Evolutionary conservation across 2,797 vertebrate species (phyloP), one percentile per base, ranked within the genome.

Genomic region (Alca torda): DNA sequence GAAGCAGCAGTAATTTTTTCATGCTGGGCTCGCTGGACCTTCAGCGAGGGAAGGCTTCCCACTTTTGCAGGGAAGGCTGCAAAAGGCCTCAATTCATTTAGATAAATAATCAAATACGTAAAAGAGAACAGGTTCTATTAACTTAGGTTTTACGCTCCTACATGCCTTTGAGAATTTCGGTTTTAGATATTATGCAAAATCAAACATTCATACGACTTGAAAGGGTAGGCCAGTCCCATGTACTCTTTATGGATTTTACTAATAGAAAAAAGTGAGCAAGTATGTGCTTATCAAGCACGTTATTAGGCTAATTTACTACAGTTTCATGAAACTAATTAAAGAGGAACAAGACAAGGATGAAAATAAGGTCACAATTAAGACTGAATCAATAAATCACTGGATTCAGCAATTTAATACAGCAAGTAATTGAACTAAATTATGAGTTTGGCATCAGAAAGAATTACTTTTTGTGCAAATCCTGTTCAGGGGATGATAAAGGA

Each of bases 301-400:
- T 81, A 81, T 70, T 80, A 81, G 61, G 48, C 25, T 91, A 90
- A 91, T 95, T 91, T 88, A 80, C 54, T 78, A 86, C 60, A 61
- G 45, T 84, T 95, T 65, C 61, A 72, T 64, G 37, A 86, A 94
- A 84, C 33, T 81, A 93, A 95, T 97, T 95, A 88, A 92, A 53
- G 45, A 85, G 57, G 53, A 95, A 86, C 79, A 95, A 93, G 87
- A 60, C 64, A 86, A 95, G 68, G 87, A 90, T 95, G 90, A 78
- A 90, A 94, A 91, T 93, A 89, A 94, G 91, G 88, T 93, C 85
- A 81, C 33, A 86, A 92, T 92, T 94, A 94, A 91, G 90, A 93
- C 64, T 90, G 76, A 88, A 86, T 77, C 9, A 31, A 83, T 91
- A 91, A 84, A 95, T 95, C 60, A 75, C 65, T 78, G 13, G 57